A percentile compares a stretch with the other conserved stretches of the same genome.
These are phyloP conservation scores for Phortica magna DNA, from an alignment of 2,888 invertebrate species.

Conservation along the genomic window DNA sequence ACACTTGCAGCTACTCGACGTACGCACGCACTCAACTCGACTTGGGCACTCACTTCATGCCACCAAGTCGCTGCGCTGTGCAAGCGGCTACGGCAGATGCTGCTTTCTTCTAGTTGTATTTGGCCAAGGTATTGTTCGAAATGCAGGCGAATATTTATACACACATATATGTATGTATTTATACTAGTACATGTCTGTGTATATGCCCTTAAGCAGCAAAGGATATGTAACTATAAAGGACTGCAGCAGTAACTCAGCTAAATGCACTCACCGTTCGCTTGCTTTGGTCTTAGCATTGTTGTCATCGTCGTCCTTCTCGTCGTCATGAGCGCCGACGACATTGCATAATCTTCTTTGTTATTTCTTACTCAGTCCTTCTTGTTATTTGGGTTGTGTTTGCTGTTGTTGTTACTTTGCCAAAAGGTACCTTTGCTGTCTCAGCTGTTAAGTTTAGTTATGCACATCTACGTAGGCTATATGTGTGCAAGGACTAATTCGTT, in stretches of 20 bases:
- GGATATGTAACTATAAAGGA: conserved; percentile 23
- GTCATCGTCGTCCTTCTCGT: background rate
- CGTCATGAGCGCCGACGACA: background rate
- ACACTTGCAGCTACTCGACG: conserved; percentile 13
- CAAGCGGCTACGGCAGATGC: background rate
- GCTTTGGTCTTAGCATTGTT: conserved; percentile 7
- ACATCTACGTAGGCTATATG: conserved; percentile 2
- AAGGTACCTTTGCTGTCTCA: background rate
- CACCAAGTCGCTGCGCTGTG: background rate
- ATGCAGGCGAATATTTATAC: no score
- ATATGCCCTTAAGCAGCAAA: background rate
- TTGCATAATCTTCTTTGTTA: conserved; percentile 5
- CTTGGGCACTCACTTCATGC: conserved; percentile 15
- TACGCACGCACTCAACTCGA: conserved; percentile 18
- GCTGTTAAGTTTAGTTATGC: conserved; percentile 8
- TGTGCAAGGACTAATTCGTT: conserved; percentile 9
- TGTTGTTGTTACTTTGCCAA: conserved; percentile 38
- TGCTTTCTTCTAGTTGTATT: background rate
- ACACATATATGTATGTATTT: background rate
- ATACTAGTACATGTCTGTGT: background rate
- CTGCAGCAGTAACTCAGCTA: conserved; percentile 61
- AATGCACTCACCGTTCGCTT: conserved; percentile 62
- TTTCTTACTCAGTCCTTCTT: background rate
- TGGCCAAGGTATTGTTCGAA: conserved; percentile 12
- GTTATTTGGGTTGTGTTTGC: conserved; percentile 32